phyloP scores from a whole-genome alignment of 2,113 vertebrate genomes.

The Lanius ludovicianus region DNA sequence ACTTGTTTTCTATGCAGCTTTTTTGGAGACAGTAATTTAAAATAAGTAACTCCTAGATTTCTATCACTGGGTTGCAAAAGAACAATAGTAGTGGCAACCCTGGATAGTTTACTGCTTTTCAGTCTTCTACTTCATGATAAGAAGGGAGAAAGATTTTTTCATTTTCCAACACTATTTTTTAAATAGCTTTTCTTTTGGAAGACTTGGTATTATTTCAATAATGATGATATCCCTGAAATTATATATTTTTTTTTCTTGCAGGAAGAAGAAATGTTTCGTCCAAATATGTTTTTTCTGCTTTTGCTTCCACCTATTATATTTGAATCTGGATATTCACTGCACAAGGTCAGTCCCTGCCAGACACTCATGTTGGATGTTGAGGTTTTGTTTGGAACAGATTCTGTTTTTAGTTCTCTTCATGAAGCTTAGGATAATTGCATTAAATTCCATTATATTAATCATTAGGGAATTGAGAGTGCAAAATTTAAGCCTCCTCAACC shows the following conservation, averaged over 20 bases:
- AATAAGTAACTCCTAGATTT: neutral
- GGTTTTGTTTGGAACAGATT: neutral
- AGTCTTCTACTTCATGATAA: neutral
- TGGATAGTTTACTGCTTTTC: neutral
- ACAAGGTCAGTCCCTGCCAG: constrained; percentile 84
- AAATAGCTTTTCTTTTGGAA: neutral
- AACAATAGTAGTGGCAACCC: neutral
- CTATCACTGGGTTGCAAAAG: neutral
- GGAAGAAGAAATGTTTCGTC: constrained; percentile 99
- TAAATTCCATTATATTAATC: neutral
- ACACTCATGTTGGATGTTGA: neutral
- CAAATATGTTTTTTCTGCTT: constrained; percentile 99
- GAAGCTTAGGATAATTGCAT: neutral
- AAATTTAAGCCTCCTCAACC: neutral
- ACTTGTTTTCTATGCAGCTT: neutral
- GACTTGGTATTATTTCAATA: neutral
- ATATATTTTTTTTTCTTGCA: constrained; percentile 57
- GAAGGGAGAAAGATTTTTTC: neutral
- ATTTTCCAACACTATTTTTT: neutral
- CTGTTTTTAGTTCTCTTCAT: neutral
- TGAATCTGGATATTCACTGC: constrained; percentile 97
- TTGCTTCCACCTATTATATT: constrained; percentile 98
- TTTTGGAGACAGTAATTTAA: neutral
- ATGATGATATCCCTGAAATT: neutral
- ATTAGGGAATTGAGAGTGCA: neutral